These are phyloP conservation scores for Sphaerophoria rueppellii DNA, from an alignment of 2,888 invertebrate genomes.

Conservation along the genomic window DNA sequence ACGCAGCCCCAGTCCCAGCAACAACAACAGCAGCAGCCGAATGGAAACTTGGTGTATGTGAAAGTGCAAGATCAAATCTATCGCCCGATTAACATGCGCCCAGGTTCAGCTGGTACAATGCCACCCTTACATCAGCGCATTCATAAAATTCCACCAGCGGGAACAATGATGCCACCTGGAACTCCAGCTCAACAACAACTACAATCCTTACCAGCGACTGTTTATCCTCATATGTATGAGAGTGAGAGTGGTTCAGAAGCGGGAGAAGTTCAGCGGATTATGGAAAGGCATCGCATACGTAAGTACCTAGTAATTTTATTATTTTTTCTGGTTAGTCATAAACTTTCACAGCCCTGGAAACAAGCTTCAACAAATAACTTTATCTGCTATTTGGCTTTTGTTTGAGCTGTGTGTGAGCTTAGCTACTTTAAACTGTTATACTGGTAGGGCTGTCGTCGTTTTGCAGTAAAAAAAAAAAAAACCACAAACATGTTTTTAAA, in stretches of 20 bases:
- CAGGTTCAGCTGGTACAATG: slow-evolving; percentile 51
- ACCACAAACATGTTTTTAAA: no score
- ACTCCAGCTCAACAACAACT: slow-evolving; percentile 36
- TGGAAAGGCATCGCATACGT: slow-evolving; percentile 76
- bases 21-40: slow-evolving; percentile 61
- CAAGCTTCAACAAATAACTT: no score
- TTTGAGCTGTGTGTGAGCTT: no score
- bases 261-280: slow-evolving; percentile 87
- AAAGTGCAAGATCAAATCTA: slow-evolving; percentile 72
- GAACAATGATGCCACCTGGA: slow-evolving; percentile 43
- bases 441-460: no score
- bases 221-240: slow-evolving; percentile 81
- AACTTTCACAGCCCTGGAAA: no score
- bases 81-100: slow-evolving; percentile 68
- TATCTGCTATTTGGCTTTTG: no score
- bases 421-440: no score
- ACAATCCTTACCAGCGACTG: slow-evolving; percentile 29
- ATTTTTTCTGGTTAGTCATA: background rate
- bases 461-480: no score
- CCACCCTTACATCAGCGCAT: slow-evolving; percentile 60
- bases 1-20: slow-evolving; percentile 63
- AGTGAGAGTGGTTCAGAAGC: slow-evolving; percentile 89
- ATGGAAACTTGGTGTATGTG: slow-evolving; percentile 61
- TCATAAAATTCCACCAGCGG: slow-evolving; percentile 59
- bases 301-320: slow-evolving; percentile 36